These are phyloP conservation scores for Ceyx melanurus DNA, from an alignment of 2,113 vertebrate genomes.

Conservation along the genomic window DNA sequence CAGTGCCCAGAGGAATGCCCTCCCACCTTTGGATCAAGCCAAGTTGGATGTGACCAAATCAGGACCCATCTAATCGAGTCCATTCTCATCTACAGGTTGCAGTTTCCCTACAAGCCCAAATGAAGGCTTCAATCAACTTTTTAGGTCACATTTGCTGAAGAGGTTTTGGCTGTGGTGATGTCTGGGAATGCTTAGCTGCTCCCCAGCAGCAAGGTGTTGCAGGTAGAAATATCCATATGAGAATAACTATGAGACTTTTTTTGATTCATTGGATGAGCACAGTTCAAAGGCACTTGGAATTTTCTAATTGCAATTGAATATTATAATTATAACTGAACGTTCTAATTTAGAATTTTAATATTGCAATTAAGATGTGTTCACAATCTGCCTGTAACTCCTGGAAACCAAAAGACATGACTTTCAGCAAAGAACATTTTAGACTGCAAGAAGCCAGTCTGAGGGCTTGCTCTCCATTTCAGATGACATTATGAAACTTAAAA, in stretches of 20 bases:
- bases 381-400: not conserved
- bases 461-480: slow-evolving; percentile 33
- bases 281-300: slow-evolving; percentile 32
- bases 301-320: slow-evolving; percentile 22
- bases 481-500: slow-evolving; percentile 23
- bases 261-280: not conserved
- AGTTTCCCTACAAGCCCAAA: not conserved
- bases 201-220: not conserved
- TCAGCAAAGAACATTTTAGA: slow-evolving; percentile 24
- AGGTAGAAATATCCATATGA: not conserved
- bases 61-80: not conserved
- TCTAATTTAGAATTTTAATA: not conserved
- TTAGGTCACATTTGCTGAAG: not conserved
- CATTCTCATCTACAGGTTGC: not conserved
- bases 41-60: not conserved
- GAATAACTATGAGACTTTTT: not conserved
- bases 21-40: not conserved
- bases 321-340: not conserved
- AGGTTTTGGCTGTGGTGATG: not conserved
- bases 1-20: not conserved
- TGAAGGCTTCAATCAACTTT: not conserved
- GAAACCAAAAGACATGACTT: slow-evolving; percentile 1
- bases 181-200: not conserved
- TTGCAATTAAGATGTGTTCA: not conserved
- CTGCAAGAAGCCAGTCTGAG: slow-evolving; percentile 9